A percentile compares a stretch with the other conserved stretches of the same genome.
These are phyloP conservation scores for Natator depressus DNA, from an alignment of 2,113 vertebrate species.

Conservation along the genomic window DNA sequence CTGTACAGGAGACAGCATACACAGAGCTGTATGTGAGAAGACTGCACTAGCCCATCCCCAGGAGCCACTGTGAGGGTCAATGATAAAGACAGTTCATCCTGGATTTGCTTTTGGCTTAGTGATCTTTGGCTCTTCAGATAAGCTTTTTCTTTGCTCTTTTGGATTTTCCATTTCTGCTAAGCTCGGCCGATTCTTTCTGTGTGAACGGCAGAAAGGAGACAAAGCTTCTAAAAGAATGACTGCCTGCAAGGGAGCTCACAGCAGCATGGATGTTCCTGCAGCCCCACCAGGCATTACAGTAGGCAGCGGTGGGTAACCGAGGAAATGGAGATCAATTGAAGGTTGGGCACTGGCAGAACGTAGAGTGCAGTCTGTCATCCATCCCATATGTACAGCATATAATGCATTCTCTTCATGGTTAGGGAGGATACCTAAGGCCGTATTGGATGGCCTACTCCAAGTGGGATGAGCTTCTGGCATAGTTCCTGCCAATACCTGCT, in stretches of 20 bases:
- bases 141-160: neutral
- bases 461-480: too few relatives aligned
- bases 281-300: neutral
- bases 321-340: too few relatives aligned
- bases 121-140: neutral
- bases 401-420: too few relatives aligned
- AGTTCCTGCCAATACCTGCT: neutral
- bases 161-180: neutral
- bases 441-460: too few relatives aligned
- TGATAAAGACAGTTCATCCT: neutral
- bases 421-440: too few relatives aligned
- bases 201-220: neutral
- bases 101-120: neutral
- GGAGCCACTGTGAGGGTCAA: neutral
- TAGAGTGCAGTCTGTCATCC: neutral
- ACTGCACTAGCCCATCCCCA: constrained; percentile 18
- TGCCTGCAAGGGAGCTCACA: neutral
- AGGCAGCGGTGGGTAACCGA: neutral
- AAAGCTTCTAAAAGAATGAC: too few relatives aligned
- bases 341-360: neutral
- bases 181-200: rapidly evolving
- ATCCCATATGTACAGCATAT: neutral
- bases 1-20: constrained; percentile 57
- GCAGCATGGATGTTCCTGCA: neutral
- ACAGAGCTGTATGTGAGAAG: constrained; percentile 40